These are phyloP conservation scores for Papilio polytes DNA, from an alignment of 1,140 invertebrate species.

Conservation along the genomic window DNA sequence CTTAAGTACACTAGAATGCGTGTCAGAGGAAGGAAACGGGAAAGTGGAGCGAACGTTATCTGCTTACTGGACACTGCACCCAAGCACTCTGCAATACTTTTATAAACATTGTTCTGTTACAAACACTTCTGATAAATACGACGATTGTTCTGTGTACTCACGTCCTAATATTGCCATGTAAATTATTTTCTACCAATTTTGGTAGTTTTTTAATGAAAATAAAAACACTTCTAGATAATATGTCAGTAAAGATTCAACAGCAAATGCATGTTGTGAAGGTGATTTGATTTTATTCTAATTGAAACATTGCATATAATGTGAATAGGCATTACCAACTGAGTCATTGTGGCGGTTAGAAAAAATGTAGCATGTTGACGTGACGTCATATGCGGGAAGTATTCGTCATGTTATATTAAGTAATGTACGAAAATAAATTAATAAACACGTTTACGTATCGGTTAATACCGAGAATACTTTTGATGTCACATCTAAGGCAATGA, in stretches of 20 bases:
- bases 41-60: slow-evolving; percentile 74
- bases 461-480: slow-evolving; percentile 9
- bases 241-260: neutral
- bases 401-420: neutral
- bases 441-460: slow-evolving; percentile 1
- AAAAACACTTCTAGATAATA: neutral
- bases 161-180: slow-evolving; percentile 3
- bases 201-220: neutral
- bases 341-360: slow-evolving; percentile 6
- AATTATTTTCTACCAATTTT: neutral
- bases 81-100: slow-evolving; percentile 35
- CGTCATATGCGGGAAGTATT: slow-evolving; percentile 26
- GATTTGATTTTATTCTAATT: neutral
- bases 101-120: slow-evolving; percentile 7
- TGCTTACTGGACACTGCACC: slow-evolving; percentile 73
- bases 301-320: neutral
- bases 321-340: neutral
- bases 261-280: neutral
- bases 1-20: slow-evolving; percentile 47
- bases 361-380: slow-evolving; percentile 20
- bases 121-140: neutral
- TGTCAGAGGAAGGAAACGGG: slow-evolving; percentile 70
- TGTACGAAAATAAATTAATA: slow-evolving; percentile 17
- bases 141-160: neutral
- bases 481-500: neutral